Evolutionary conservation across 2,113 vertebrate species (phyloP).

Genomic region (Corapipo altera): DNA sequence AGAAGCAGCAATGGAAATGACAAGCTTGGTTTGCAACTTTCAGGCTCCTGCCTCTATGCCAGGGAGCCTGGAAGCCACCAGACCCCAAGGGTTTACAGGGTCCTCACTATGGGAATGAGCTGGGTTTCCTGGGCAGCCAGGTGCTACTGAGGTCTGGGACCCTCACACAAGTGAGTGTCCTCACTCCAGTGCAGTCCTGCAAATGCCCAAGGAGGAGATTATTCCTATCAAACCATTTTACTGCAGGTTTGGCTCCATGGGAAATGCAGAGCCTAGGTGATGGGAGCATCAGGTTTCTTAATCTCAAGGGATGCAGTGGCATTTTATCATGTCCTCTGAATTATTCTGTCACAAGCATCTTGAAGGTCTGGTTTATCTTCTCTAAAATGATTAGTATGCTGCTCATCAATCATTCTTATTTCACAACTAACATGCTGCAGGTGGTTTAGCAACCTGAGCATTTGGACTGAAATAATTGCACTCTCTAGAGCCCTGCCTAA

Average conservation of each 20-base stretch:
- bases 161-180: neutral
- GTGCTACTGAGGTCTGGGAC: neutral
- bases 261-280: neutral
- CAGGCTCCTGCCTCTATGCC: neutral
- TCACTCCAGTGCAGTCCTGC: neutral
- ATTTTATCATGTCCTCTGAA: neutral
- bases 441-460: neutral
- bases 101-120: neutral
- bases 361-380: slow-evolving; percentile 23
- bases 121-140: neutral
- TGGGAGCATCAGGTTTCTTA: neutral
- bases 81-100: neutral
- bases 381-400: neutral
- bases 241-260: neutral
- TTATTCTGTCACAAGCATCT: neutral
- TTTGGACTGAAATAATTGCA: neutral
- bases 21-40: neutral
- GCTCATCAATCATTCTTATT: neutral
- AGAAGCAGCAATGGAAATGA: neutral
- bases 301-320: neutral
- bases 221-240: neutral
- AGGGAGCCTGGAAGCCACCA: neutral
- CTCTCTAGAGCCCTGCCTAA: neutral
- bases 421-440: neutral
- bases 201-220: neutral